Conservation (phyloP, 2,797 vertebrate genomes). For the Oreochromis mossambicus region DNA sequence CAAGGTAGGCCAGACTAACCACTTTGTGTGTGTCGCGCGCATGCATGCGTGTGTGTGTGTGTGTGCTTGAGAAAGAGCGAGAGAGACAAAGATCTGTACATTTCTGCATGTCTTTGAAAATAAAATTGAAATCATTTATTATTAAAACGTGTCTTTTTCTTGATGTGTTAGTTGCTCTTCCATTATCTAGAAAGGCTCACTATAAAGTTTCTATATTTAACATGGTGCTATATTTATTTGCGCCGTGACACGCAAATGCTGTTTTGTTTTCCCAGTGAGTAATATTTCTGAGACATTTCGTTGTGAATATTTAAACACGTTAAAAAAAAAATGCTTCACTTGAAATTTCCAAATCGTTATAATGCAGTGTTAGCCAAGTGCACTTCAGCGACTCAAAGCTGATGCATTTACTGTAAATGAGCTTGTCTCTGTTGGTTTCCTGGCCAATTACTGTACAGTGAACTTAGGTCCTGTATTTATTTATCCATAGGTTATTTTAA, state of each 20-base stretch:
- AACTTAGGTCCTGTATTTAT: slow-evolving; percentile 72
- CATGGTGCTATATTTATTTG: slow-evolving; percentile 42
- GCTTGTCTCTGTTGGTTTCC: slow-evolving; percentile 77
- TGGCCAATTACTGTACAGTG: slow-evolving; percentile 76
- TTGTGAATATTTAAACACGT: slow-evolving; percentile 41
- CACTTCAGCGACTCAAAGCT: slow-evolving; percentile 71
- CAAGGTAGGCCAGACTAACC: slow-evolving; percentile 72
- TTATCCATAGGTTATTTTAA: slow-evolving; percentile 77
- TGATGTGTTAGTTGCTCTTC: slow-evolving; percentile 4
- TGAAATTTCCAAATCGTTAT: slow-evolving; percentile 71
- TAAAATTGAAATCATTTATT: slow-evolving; percentile 6
- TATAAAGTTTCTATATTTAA: slow-evolving; percentile 56
- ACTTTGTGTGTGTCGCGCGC: slow-evolving; percentile 13
- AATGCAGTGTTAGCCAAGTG: slow-evolving; percentile 65
- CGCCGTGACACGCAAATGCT: slow-evolving; percentile 18
- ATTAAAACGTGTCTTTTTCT: slow-evolving; percentile 25
- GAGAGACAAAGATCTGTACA: background rate
- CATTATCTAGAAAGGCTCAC: slow-evolving; percentile 16
- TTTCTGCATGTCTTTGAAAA: slow-evolving; percentile 27
- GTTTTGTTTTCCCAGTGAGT: slow-evolving; percentile 35
- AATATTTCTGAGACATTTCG: slow-evolving; percentile 31
- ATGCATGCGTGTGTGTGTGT: slow-evolving; percentile 10
- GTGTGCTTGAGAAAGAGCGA: background rate
- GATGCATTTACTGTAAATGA: slow-evolving; percentile 79
- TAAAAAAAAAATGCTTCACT: slow-evolving; percentile 42